A percentile compares a stretch with the other conserved stretches of the same genome.
phyloP scores from a whole-genome alignment of 64 coral and sea anemone genomes.

The Astreopora myriophthalma region DNA sequence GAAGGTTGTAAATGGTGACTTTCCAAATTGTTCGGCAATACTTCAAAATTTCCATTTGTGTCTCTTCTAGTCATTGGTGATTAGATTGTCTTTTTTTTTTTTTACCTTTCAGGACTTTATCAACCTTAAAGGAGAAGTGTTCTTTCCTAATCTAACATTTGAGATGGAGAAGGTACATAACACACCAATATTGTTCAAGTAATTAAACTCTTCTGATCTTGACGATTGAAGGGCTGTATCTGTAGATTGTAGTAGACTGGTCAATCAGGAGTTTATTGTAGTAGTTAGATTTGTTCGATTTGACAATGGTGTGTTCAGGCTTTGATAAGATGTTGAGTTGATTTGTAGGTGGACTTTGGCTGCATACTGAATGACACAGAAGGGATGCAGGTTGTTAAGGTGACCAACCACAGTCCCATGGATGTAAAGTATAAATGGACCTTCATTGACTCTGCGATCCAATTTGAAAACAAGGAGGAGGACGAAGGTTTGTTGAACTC shows the following conservation, averaged over 20 bases:
- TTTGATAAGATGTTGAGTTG: background rate
- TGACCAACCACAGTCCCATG: constrained; percentile 99
- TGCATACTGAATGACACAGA: constrained; percentile 99
- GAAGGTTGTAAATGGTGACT: no score
- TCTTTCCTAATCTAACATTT: constrained; percentile 98
- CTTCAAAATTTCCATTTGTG: no score
- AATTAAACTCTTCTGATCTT: no score
- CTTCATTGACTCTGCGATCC: constrained; percentile 86
- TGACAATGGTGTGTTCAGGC: background rate
- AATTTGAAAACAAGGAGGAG: constrained; percentile 93
- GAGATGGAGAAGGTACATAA: constrained; percentile 80
- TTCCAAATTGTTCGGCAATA: no score
- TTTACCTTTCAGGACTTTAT: constrained; percentile 81
- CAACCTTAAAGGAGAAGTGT: constrained; percentile 92
- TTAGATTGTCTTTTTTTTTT: background rate
- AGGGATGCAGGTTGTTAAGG: constrained; percentile 78
- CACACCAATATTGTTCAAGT: background rate
- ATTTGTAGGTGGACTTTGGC: constrained; percentile 93
- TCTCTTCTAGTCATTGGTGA: no score
- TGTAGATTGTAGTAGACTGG: background rate
- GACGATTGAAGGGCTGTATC: no score
- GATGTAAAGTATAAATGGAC: constrained; percentile 96
- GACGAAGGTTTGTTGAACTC: constrained; percentile 68
- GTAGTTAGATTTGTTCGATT: background rate
- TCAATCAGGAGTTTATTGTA: background rate